Evolutionary conservation across 2,113 vertebrate genomes (phyloP).

Genomic region (Procavia capensis): DNA sequence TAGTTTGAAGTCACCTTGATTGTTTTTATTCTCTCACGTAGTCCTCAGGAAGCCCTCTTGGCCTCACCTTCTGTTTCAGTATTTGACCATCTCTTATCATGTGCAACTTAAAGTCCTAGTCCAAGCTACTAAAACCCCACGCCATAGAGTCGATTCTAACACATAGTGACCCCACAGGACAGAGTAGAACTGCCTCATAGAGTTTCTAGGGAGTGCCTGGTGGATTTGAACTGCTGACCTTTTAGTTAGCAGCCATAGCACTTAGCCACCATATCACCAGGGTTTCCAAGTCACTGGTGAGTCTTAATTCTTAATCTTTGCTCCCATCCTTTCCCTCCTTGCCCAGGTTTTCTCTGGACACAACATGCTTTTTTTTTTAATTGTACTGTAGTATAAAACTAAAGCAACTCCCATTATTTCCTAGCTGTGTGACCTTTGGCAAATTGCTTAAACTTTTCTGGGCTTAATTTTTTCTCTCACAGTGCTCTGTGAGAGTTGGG

Average conservation of each 20-base stretch:
- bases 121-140: no score
- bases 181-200: no score
- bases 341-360: slow-evolving; percentile 2
- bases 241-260: no score
- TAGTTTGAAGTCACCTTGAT: neutral
- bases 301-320: neutral
- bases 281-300: no score
- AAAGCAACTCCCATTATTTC: neutral
- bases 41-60: neutral
- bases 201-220: no score
- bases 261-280: no score
- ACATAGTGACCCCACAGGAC: no score
- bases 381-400: neutral
- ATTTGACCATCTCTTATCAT: neutral
- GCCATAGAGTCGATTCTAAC: no score
- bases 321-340: neutral
- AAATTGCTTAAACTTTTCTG: slow-evolving; percentile 35
- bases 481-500: neutral
- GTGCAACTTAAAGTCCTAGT: neutral
- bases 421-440: slow-evolving; percentile 37
- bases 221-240: no score
- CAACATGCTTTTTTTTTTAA: slow-evolving; percentile 21
- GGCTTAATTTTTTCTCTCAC: neutral
- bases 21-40: neutral
- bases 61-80: neutral